A percentile compares a stretch with the other conserved stretches of the same genome.
Evolutionary conservation across 2,888 invertebrate species (phyloP).

Genomic region (Tetramorium bicarinatum): DNA sequence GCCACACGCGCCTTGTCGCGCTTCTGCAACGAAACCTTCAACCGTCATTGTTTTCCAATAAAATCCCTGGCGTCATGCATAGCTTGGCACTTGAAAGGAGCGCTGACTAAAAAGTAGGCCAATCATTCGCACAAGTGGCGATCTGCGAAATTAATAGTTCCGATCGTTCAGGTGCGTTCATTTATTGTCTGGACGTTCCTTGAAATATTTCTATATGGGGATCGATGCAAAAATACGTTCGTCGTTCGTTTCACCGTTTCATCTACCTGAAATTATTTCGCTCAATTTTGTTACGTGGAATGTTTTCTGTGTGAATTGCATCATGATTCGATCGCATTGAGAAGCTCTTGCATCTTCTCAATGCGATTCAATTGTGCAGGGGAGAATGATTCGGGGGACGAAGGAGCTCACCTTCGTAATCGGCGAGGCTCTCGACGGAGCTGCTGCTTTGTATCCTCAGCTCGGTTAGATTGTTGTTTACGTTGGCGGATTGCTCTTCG

Average conservation of each 20-base stretch:
- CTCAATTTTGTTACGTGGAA: not conserved
- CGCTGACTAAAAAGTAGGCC: slow-evolving; percentile 29
- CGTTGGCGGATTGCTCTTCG: slow-evolving; percentile 65
- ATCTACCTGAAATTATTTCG: no score
- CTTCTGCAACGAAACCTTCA: slow-evolving; percentile 34
- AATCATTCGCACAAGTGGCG: slow-evolving; percentile 11
- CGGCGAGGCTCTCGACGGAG: slow-evolving; percentile 88
- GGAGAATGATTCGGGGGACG: not conserved
- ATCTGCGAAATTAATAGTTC: slow-evolving; percentile 26
- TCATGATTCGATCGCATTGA: not conserved
- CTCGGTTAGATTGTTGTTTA: slow-evolving; percentile 81
- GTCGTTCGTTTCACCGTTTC: not conserved
- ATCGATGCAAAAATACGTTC: no score
- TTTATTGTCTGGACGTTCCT: not conserved
- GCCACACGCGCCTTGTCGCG: slow-evolving; percentile 35
- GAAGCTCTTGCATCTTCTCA: not conserved
- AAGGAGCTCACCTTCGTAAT: slow-evolving; percentile 87
- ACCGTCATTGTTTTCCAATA: slow-evolving; percentile 50
- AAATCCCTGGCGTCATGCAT: slow-evolving; percentile 16
- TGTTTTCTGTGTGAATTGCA: not conserved
- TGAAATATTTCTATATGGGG: not conserved
- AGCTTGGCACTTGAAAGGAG: not conserved
- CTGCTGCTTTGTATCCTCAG: slow-evolving; percentile 81
- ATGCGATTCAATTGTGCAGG: not conserved
- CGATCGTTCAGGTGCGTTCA: not conserved